These are phyloP conservation scores for Zaprionus taronus DNA, from an alignment of 1,140 invertebrate species.

Conservation along the genomic window DNA sequence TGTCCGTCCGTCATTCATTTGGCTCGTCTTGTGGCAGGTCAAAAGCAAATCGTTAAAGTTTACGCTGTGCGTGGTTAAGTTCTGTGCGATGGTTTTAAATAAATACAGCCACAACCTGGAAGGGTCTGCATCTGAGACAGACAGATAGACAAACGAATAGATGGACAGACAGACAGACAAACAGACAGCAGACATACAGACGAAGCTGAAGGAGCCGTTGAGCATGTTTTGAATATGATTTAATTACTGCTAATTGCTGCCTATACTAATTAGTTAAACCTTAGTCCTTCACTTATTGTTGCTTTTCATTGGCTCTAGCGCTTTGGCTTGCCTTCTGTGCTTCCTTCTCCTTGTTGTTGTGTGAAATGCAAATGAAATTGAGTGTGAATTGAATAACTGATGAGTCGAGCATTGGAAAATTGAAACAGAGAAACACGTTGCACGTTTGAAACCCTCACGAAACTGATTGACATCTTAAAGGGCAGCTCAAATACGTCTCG, in stretches of 20 bases:
- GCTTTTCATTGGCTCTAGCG: neutral
- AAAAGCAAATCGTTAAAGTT: conserved; percentile 75
- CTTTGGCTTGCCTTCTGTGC: neutral
- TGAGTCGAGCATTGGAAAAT: conserved; percentile 14
- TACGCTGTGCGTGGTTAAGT: conserved; percentile 68
- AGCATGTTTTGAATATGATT: conserved; percentile 71
- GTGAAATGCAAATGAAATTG: conserved; percentile 37
- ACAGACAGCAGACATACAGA: conserved; percentile 5
- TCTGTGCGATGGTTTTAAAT: conserved; percentile 58
- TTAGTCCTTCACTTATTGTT: conserved; percentile 3
- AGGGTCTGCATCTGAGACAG: neutral
- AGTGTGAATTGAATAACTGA: conserved; percentile 48
- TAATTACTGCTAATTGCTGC: conserved; percentile 74
- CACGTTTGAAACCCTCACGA: neutral
- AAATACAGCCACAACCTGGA: conserved; percentile 43
- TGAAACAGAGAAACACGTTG: neutral
- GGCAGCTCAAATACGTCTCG: neutral
- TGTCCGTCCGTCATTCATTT: conserved; percentile 60
- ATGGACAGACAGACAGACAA: neutral
- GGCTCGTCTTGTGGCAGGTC: conserved; percentile 65
- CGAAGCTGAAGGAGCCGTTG: conserved; percentile 4
- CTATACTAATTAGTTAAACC: conserved; percentile 64
- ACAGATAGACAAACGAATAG: neutral
- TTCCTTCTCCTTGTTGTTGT: conserved; percentile 10
- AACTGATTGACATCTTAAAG: neutral